Evolutionary conservation across 2,888 invertebrate species (phyloP), one percentile per base, ranked within the genome.

Genomic region (Drosophila neotestacea): DNA sequence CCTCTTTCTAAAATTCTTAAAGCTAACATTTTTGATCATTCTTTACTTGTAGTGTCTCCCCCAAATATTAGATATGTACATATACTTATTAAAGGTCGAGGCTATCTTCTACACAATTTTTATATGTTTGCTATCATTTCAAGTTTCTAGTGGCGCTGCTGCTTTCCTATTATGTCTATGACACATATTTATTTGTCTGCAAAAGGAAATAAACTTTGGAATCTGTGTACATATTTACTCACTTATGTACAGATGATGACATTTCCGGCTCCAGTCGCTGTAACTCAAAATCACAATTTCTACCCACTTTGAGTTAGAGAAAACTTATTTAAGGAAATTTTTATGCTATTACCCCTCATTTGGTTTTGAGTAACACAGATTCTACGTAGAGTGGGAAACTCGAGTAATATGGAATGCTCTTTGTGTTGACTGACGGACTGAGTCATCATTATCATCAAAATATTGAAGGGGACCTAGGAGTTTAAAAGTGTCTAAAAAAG

Each of bases 81-180:
- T n/a, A 2, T 3, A 22, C 22, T 22, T 22, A 22, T 22, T 3
- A 22, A 22, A 32, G 9, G 7, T 32, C 2, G 2, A 32, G 41
- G 4, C 10, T 42, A 42, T 42, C 42, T 5, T 5, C 2, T 22
- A 6, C 32, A 27, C 22, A 27, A 22, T n/a, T 50, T 4, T 36
- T 22, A 34, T 50, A 36, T 50, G 50, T 36, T 36, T 34, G 50
- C 50, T 50, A 50, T 34, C 32, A 34, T 50, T 16, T 50, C 11
- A 34, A 22, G 34, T 10, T 48, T 16, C 22, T 34, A 11, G 11
- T 22, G 34, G 16, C 6, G 11, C 34, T 22, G 11, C 50, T 34
- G 11, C 11, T 36, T 50, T 36, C 0, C 50, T 36, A n/a, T 34
- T 36, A n/a, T 50, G 36, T 34, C 22, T 50, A 11, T 11, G 22